phyloP scores from a whole-genome alignment of 2,113 vertebrate species.

The Lasiurus cinereus region DNA sequence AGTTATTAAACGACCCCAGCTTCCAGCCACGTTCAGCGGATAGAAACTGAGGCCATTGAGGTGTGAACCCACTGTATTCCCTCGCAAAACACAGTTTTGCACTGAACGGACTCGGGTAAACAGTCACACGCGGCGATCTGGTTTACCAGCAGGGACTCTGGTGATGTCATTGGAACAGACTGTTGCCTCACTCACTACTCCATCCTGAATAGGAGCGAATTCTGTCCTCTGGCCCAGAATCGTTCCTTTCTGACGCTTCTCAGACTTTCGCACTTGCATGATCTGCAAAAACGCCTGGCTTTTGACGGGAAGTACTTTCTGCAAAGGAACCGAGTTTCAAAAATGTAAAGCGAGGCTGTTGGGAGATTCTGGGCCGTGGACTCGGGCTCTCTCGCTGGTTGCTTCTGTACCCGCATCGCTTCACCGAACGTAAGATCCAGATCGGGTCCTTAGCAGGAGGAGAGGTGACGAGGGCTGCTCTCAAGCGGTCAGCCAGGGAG shows the following conservation, averaged over 20 bases:
- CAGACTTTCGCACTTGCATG: background rate
- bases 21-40: background rate
- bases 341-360: background rate
- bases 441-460: conserved; percentile 20
- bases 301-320: background rate
- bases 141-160: accelerated
- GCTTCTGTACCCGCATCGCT: background rate
- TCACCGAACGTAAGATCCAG: background rate
- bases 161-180: background rate
- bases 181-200: background rate
- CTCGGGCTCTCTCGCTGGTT: background rate
- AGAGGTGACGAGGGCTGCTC: background rate
- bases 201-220: background rate
- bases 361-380: background rate
- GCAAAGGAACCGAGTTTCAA: conserved; percentile 10
- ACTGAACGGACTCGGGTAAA: background rate
- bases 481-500: background rate
- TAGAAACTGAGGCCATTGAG: background rate
- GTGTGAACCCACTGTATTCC: background rate
- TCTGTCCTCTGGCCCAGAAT: background rate
- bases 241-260: background rate
- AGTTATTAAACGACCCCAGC: background rate
- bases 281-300: background rate
- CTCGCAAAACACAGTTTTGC: background rate
- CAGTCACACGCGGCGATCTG: background rate